Conservation (phyloP, 2,113 vertebrate species). For the Platanista minor region DNA sequence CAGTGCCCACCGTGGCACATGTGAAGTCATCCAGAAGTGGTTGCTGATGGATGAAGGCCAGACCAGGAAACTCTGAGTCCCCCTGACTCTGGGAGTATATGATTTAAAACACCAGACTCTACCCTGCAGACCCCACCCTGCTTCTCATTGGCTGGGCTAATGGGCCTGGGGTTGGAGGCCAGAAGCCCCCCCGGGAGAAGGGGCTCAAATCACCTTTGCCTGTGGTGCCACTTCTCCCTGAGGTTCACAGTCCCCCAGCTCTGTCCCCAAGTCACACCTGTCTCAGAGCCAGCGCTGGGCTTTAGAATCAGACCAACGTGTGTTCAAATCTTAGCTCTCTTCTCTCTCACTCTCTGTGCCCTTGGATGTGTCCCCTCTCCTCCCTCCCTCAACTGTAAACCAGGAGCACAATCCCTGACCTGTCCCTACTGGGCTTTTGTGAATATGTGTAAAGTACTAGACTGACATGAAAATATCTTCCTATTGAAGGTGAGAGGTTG, state of each 20-base stretch:
- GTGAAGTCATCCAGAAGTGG: neutral
- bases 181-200: neutral
- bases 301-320: neutral
- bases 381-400: neutral
- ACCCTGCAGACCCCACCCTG: neutral
- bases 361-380: too few species aligned
- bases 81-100: neutral
- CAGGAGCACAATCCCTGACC: neutral
- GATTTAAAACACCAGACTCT: neutral
- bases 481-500: neutral
- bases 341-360: neutral
- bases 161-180: neutral
- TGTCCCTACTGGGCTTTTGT: neutral
- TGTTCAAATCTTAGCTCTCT: neutral
- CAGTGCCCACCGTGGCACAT: fast-evolving
- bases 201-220: neutral
- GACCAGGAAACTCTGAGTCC: neutral
- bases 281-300: neutral
- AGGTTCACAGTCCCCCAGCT: neutral
- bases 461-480: neutral
- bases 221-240: neutral
- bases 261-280: neutral
- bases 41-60: neutral
- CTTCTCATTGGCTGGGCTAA: neutral
- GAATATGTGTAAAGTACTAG: neutral